These are phyloP conservation scores for Phymanthus crucifer DNA, from an alignment of 92 coral and sea anemone genomes.

Conservation along the genomic window DNA sequence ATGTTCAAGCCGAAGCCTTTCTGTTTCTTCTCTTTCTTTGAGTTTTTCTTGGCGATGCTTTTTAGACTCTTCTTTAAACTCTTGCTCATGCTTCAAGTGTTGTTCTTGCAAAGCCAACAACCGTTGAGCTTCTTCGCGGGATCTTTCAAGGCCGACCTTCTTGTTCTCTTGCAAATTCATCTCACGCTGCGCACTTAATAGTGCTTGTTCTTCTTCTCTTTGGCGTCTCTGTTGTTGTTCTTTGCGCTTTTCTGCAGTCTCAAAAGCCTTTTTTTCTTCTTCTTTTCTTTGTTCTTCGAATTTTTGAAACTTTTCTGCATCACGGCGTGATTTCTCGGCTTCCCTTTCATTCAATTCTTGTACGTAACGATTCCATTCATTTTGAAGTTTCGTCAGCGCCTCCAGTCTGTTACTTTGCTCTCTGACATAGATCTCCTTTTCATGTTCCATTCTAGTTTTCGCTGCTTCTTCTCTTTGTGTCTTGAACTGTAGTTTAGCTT, in stretches of 20 bases:
- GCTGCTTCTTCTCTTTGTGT: slow-evolving; percentile 64
- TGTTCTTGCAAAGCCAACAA: slow-evolving; percentile 43
- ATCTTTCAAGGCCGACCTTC: slow-evolving; percentile 44
- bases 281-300: slow-evolving; percentile 35
- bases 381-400: slow-evolving; percentile 38
- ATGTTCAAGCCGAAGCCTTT: slow-evolving; percentile 20
- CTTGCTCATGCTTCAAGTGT: slow-evolving; percentile 48
- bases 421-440: slow-evolving; percentile 33
- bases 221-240: slow-evolving; percentile 56
- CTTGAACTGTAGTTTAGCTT: slow-evolving; percentile 32
- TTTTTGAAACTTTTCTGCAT: slow-evolving; percentile 23
- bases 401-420: slow-evolving; percentile 53
- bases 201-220: slow-evolving; percentile 64
- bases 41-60: slow-evolving; percentile 49
- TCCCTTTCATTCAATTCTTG: slow-evolving; percentile 37
- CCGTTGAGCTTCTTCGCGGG: slow-evolving; percentile 53
- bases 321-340: slow-evolving; percentile 14
- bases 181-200: slow-evolving; percentile 42
- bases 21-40: slow-evolving; percentile 32
- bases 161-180: slow-evolving; percentile 56
- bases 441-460: slow-evolving; percentile 46
- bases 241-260: slow-evolving; percentile 37
- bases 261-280: slow-evolving; percentile 36
- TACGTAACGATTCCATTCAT: slow-evolving; percentile 48
- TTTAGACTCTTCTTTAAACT: slow-evolving; percentile 36